Percentiles rank a stretch among this genome's conserved stretches.
phyloP scores from a whole-genome alignment of 2,113 vertebrate species.

The Mustela lutreola region DNA sequence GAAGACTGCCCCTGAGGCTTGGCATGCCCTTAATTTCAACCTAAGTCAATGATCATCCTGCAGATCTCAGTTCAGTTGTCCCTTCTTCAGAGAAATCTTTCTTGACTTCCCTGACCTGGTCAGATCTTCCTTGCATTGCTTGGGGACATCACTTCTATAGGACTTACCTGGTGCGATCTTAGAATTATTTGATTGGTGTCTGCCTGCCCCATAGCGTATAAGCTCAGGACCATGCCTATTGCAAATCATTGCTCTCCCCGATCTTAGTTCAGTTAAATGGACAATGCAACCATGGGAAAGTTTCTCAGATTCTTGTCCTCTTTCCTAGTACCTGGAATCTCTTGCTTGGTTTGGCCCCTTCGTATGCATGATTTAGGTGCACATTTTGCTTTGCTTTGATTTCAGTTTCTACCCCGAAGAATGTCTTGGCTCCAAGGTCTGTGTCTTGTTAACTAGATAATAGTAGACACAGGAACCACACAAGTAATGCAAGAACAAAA shows the following conservation, averaged over 20 bases:
- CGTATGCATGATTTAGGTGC: neutral
- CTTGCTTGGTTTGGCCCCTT: neutral
- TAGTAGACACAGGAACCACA: neutral
- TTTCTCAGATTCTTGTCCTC: neutral
- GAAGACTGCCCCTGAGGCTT: neutral
- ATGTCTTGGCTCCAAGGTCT: slow-evolving; percentile 3
- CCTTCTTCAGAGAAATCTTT: neutral
- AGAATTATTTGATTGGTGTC: neutral
- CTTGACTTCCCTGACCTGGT: neutral
- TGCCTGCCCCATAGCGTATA: neutral
- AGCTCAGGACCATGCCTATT: neutral
- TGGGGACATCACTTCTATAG: neutral
- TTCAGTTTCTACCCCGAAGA: slow-evolving; percentile 5
- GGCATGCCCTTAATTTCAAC: neutral
- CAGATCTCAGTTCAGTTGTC: neutral
- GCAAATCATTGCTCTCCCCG: neutral
- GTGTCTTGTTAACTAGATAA: neutral
- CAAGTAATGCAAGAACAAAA: neutral
- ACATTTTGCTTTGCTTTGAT: neutral
- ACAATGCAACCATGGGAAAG: neutral
- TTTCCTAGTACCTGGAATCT: slow-evolving; percentile 5
- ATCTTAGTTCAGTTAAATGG: neutral
- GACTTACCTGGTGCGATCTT: neutral
- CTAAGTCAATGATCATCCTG: neutral
- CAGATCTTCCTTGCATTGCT: neutral